These are phyloP conservation scores for Holotrichia oblita DNA, from an alignment of 1,140 invertebrate species.

Conservation along the genomic window DNA sequence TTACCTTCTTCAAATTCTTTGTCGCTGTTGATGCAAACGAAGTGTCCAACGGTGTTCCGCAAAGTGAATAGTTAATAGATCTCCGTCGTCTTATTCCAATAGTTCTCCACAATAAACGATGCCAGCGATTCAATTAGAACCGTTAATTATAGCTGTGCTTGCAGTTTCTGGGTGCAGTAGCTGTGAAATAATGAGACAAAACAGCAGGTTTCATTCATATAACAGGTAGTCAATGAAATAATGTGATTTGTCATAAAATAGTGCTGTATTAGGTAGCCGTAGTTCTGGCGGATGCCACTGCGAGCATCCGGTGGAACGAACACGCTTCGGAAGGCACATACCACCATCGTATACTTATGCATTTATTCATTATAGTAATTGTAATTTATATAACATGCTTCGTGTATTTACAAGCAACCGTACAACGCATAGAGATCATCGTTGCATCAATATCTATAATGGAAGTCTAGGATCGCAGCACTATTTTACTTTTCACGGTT, in stretches of 20 bases:
- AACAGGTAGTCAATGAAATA: slow-evolving; percentile 50
- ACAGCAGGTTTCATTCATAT: slow-evolving; percentile 46
- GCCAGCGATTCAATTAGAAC: slow-evolving; percentile 29
- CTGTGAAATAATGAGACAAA: slow-evolving; percentile 32
- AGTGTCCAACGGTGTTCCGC: neutral
- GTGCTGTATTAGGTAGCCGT: slow-evolving; percentile 18
- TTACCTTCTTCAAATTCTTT: neutral
- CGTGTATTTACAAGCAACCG: neutral
- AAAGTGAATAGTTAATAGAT: slow-evolving; percentile 4
- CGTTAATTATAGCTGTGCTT: slow-evolving; percentile 21
- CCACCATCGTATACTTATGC: neutral
- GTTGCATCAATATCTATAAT: too few relatives aligned
- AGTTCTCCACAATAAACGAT: neutral
- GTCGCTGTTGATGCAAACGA: neutral
- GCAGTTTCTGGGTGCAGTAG: neutral
- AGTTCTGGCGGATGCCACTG: slow-evolving; percentile 45
- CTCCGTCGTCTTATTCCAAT: slow-evolving; percentile 2
- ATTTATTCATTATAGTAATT: slow-evolving; percentile 31
- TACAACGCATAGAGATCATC: too few relatives aligned
- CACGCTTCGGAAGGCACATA: slow-evolving; percentile 40
- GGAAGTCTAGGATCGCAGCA: too few relatives aligned
- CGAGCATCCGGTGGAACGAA: slow-evolving; percentile 40
- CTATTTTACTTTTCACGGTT: too few relatives aligned
- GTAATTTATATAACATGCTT: slow-evolving; percentile 10
- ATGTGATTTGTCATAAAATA: slow-evolving; percentile 49